Percentiles rank a stretch among this genome's conserved stretches.
Evolutionary conservation across 2,888 invertebrate species (phyloP).

Genomic region (Heteromurus nitidus): DNA sequence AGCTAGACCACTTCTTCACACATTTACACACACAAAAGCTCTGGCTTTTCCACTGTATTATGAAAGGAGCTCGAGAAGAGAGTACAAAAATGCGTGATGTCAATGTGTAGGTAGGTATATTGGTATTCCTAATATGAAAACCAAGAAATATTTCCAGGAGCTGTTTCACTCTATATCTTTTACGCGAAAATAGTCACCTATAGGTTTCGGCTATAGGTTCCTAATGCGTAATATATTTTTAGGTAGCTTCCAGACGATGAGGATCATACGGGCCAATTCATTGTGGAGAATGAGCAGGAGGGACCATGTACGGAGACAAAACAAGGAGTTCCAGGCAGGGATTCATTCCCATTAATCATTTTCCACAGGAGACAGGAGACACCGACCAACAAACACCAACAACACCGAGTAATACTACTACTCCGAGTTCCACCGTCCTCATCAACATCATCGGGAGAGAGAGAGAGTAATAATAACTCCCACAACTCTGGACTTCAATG

Average conservation of each 20-base stretch:
- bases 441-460: constrained; percentile 12
- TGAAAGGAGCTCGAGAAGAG: background rate
- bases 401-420: background rate
- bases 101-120: too few species aligned
- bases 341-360: constrained; percentile 73
- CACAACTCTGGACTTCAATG: too few species aligned
- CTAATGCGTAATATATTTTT: too few species aligned
- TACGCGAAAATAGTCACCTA: too few species aligned
- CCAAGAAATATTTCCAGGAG: too few species aligned
- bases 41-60: too few species aligned
- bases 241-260: too few species aligned
- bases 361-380: constrained; percentile 69
- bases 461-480: too few species aligned
- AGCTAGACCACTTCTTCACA: constrained; percentile 37
- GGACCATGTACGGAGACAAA: constrained; percentile 16
- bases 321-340: constrained; percentile 29
- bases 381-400: constrained; percentile 42
- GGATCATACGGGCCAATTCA: too few species aligned
- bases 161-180: too few species aligned
- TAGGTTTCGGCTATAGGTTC: too few species aligned
- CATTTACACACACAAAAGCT: constrained; percentile 16
- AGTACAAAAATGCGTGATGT: background rate
- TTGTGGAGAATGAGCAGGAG: background rate
- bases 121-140: too few species aligned
- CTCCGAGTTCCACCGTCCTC: constrained; percentile 2